Base-by-base conservation (phyloP, 2,113 vertebrate species). In the Pantherophis guttatus region DNA sequence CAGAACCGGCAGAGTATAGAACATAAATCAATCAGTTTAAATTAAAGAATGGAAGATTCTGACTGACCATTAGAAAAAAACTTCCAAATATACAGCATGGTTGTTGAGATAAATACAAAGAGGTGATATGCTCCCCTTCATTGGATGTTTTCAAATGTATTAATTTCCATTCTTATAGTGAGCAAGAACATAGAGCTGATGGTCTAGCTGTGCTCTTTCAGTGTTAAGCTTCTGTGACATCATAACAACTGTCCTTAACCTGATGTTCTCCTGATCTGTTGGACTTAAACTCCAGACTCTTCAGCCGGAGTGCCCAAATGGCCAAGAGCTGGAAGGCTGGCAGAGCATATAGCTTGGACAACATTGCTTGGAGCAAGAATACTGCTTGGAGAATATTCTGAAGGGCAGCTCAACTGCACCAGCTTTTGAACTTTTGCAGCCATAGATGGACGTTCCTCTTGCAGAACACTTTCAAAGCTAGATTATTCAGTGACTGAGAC, bases 401-500 rank as follows among this genome's bases (percentile, higher is more conserved):
- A 81, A 81, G 33, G 75, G 33, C 33, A 39, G 33, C 33, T 81
- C 15, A 81, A 81, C 15, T 81, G 75, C 75, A 81, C 7, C 75
- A 81, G 33, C 33, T 39, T 21, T 44, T 39, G 8, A 59, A 86
- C 8, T 33, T 8, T 48, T 26, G 15, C 15, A 33, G 29, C 33
- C 62, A 52, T 15, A 29, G 29, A 62, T 3, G 17, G 44, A 54
- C 21, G 0, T 29, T 39, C 86, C 9, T 19, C 17, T 88, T 86
- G 62, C 0, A 81, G 0, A 19, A 23, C 1, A 0, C 2, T 53
- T 93, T 59, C 58, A 53, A 55, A 62, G 52, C 1, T 1, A 3
- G 10, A 81, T 91, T 8, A n/a, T 62, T 5, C 12, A 7, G 7
- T 9, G 11, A 3, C 3, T 53, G 8, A 0, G 1, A 8, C 26